phyloP scores from a whole-genome alignment of 2,888 invertebrate genomes.

The Nomada flava region DNA sequence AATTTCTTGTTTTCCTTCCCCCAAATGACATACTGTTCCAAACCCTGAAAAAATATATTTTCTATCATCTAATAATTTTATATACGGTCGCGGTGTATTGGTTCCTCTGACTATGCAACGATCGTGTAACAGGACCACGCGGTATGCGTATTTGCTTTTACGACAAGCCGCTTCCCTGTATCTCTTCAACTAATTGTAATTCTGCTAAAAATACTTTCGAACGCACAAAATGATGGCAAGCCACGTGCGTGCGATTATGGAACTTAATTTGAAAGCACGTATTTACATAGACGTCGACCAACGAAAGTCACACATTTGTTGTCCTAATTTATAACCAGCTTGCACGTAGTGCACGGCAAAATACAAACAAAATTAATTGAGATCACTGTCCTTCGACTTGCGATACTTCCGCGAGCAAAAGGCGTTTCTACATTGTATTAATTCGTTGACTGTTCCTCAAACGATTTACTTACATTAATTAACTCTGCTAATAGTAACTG shows the following conservation, averaged over 20 bases:
- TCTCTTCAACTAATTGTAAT: background rate
- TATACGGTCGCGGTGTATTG: too few relatives aligned
- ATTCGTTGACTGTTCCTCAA: slow-evolving; percentile 60
- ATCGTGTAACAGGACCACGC: slow-evolving; percentile 48
- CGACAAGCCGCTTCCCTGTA: background rate
- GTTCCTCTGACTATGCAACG: background rate
- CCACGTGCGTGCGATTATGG: slow-evolving; percentile 11
- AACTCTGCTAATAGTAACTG: slow-evolving; percentile 46
- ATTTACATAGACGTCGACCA: background rate
- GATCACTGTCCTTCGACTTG: slow-evolving; percentile 68
- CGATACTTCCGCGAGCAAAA: slow-evolving; percentile 50
- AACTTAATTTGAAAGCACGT: slow-evolving; percentile 29
- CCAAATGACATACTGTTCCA: too few relatives aligned
- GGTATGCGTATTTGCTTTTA: slow-evolving; percentile 17
- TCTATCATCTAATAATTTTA: too few relatives aligned
- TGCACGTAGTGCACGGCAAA: slow-evolving; percentile 52
- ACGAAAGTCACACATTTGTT: slow-evolving; percentile 12
- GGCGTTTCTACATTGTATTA: slow-evolving; percentile 15
- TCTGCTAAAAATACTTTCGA: background rate
- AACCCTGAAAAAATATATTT: too few relatives aligned
- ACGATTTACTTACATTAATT: slow-evolving; percentile 36
- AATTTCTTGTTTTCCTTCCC: too few relatives aligned
- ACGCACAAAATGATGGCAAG: background rate
- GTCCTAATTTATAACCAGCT: background rate
- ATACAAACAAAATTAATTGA: slow-evolving; percentile 66